These are phyloP conservation scores for Paedocypris sp. DNA, from an alignment of 2,113 vertebrate genomes.

Conservation along the genomic window DNA sequence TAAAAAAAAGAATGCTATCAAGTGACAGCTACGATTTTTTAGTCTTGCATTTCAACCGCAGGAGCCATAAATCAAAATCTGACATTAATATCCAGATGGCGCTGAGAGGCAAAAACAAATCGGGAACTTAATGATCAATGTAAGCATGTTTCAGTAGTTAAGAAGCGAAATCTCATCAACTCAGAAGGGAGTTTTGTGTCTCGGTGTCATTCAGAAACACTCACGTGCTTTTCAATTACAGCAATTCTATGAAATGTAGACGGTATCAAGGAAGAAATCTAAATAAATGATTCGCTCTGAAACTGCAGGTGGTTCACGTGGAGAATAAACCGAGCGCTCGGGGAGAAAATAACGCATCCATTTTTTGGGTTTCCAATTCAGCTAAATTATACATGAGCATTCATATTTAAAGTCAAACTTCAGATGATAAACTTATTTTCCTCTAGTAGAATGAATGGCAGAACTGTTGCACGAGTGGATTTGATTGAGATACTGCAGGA, in stretches of 20 bases:
- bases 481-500: no score
- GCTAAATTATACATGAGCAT: constrained; percentile 2
- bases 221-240: background rate
- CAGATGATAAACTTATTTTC: background rate
- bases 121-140: background rate
- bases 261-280: background rate
- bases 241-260: background rate
- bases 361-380: background rate
- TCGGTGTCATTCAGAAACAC: no score
- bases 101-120: constrained; percentile 11
- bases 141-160: constrained; percentile 10
- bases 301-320: background rate
- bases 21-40: background rate
- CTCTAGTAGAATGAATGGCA: no score
- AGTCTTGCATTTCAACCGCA: background rate
- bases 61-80: constrained; percentile 2
- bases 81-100: constrained; percentile 12
- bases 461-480: no score
- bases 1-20: background rate
- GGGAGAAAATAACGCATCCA: background rate
- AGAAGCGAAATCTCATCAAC: constrained; percentile 14
- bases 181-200: constrained; percentile 15
- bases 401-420: background rate
- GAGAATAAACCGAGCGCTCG: background rate
- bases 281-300: background rate